These are phyloP conservation scores for Hypotaenidia philippensis DNA, from an alignment of 2,797 vertebrate species.

Conservation along the genomic window DNA sequence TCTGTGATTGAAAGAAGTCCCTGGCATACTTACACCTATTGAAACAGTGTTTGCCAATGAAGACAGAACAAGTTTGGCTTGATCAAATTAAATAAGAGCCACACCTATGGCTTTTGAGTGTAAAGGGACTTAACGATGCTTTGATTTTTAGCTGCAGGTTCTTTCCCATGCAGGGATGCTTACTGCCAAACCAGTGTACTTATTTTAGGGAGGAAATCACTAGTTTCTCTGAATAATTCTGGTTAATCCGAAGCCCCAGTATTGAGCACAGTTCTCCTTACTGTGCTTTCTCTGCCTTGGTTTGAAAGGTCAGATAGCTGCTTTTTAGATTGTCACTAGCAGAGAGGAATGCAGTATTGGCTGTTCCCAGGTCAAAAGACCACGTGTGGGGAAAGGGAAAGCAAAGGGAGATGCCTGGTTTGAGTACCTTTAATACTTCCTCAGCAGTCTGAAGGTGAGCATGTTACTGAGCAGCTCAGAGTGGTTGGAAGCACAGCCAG, in stretches of 20 bases:
- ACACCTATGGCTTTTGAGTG: neutral
- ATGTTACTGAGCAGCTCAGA: neutral
- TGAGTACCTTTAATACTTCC: neutral
- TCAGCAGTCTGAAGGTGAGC: neutral
- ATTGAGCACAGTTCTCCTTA: neutral
- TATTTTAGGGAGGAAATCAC: neutral
- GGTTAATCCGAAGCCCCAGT: neutral
- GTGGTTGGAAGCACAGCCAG: neutral
- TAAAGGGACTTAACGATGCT: neutral
- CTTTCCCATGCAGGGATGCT: neutral
- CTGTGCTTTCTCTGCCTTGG: neutral
- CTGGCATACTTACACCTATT: neutral
- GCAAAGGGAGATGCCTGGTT: neutral
- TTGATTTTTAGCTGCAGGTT: neutral
- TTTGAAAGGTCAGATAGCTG: neutral
- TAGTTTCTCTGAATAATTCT: neutral
- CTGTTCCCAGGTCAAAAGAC: neutral
- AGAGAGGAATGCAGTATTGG: neutral
- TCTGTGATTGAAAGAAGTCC: neutral
- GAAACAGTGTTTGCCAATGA: neutral
- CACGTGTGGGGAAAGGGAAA: neutral
- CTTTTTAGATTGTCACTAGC: neutral
- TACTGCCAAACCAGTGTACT: neutral
- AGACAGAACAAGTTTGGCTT: neutral
- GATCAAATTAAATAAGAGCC: neutral